Evolutionary conservation across 30 jellyfish, hydroid and myxozoan species (phyloP).

Genomic region (Chrysaora quinquecirrha): DNA sequence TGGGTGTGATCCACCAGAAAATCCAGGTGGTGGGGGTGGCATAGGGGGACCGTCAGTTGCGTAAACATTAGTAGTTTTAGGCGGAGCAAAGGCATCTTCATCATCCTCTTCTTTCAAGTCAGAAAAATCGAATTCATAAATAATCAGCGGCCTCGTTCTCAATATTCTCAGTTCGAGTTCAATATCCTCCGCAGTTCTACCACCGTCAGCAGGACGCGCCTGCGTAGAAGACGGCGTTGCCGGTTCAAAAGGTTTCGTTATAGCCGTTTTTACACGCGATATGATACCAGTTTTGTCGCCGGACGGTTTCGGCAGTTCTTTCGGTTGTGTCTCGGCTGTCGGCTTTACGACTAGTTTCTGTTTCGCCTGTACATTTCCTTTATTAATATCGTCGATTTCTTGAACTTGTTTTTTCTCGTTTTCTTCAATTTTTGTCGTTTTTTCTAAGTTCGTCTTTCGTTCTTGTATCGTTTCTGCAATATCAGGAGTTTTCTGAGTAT

Average conservation of each 20-base stretch:
- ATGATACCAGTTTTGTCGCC: slow-evolving; percentile 85
- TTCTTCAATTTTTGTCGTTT: slow-evolving; percentile 78
- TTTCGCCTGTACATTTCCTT: slow-evolving; percentile 86
- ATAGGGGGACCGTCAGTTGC: slow-evolving; percentile 69
- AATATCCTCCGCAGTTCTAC: slow-evolving; percentile 84
- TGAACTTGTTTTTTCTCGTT: slow-evolving; percentile 23
- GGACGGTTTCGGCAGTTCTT: slow-evolving; percentile 55
- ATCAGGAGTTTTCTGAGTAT: slow-evolving; percentile 10
- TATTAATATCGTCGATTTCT: slow-evolving; percentile 44
- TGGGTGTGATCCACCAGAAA: slow-evolving; percentile 69
- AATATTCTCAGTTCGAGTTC: slow-evolving; percentile 89
- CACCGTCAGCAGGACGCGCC: slow-evolving; percentile 31
- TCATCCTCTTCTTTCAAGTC: slow-evolving; percentile 95
- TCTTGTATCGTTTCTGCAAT: slow-evolving; percentile 67
- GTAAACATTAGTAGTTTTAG: slow-evolving; percentile 25
- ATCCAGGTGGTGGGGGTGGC: slow-evolving; percentile 92
- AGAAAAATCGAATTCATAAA: slow-evolving; percentile 88
- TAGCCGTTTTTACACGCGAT: slow-evolving; percentile 82
- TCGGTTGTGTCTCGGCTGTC: slow-evolving; percentile 59
- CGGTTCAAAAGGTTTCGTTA: slow-evolving; percentile 87
- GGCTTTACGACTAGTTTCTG: slow-evolving; percentile 68
- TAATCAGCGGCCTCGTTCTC: slow-evolving; percentile 82
- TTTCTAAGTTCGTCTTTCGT: slow-evolving; percentile 58
- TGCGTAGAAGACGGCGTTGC: slow-evolving; percentile 59
- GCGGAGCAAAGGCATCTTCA: slow-evolving; percentile 87